Conservation (phyloP, 2,888 invertebrate species). For the Tetrapedia diversipes region DNA sequence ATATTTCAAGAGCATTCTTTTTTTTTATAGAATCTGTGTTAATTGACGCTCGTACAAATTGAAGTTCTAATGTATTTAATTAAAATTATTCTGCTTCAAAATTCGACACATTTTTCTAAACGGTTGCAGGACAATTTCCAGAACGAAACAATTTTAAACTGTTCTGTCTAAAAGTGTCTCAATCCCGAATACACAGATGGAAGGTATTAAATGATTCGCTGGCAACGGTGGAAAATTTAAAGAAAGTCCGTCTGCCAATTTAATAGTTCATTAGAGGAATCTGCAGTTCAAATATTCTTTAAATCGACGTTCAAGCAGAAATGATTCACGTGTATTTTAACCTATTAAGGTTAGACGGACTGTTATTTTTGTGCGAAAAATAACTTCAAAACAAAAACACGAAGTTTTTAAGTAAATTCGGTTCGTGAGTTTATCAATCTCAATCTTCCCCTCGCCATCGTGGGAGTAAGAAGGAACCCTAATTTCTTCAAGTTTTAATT, state of each 20-base stretch:
- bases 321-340: neutral
- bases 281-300: neutral
- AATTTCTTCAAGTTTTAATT: neutral
- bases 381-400: neutral
- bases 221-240: constrained; percentile 2
- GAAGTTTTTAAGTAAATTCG: too few species aligned
- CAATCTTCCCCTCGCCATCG: neutral
- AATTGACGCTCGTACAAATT: too few species aligned
- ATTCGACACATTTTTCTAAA: neutral
- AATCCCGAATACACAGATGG: neutral
- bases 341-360: neutral
- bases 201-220: neutral
- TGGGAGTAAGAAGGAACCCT: neutral
- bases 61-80: too few species aligned
- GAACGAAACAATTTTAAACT: constrained; percentile 5
- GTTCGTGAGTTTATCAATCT: too few species aligned
- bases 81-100: constrained; percentile 6
- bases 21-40: too few species aligned
- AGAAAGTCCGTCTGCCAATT: neutral
- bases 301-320: neutral
- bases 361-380: neutral
- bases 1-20: too few species aligned
- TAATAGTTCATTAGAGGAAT: neutral
- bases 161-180: constrained; percentile 5
- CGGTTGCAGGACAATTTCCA: neutral